Base-by-base conservation (phyloP, 2,888 invertebrate genomes). In the Cheilosia vulpina region DNA sequence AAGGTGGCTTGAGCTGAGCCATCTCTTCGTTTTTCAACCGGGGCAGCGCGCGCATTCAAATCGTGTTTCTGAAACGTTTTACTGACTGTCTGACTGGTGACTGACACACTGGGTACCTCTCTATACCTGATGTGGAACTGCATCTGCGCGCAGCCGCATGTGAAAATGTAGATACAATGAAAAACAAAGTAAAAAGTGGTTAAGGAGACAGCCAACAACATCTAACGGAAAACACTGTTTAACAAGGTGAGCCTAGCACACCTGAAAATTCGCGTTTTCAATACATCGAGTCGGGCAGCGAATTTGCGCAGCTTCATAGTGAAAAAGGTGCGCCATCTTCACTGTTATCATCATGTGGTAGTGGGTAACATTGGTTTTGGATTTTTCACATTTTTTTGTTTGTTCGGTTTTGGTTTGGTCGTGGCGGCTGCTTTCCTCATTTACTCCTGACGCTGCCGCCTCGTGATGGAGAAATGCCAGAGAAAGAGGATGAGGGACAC, bases 171-270 rank as follows among this genome's bases (percentile, higher is more conserved):
- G 68, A 79, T 68, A 75, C 73, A 78, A 62, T 24, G 11, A 77
- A 76, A 75, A 78, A 75, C 63, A 57, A 84, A 78, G 60, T 68
- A 57, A 84, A 84, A 65, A 84, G 73, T 75, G 79, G 75, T 66
- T 76, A 76, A 85, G 62, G 76, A 71, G 80, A 85, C 76, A 85
- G 76, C 17, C 81, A 81, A 82, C 80, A 81, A 87, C 80, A 78
- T 82, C 77, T 87, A 87, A 87, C 87, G 87, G 87, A 87, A 87
- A 87, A 87, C 87, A 87, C 87, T 87, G 82, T 87, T 87, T 82
- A 87, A 87, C 87, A 87, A 87, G 87, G 81, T 87, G 87, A 87
- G 87, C 87, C 82, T 78, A 87, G 87, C 87, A 87, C 87, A 87
- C 87, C 87, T 87, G 87, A 87, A 87, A 82, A 81, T 77, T 85